Evolutionary conservation across 2,888 invertebrate genomes (phyloP).

Genomic region (Sminthurides aquaticus): DNA sequence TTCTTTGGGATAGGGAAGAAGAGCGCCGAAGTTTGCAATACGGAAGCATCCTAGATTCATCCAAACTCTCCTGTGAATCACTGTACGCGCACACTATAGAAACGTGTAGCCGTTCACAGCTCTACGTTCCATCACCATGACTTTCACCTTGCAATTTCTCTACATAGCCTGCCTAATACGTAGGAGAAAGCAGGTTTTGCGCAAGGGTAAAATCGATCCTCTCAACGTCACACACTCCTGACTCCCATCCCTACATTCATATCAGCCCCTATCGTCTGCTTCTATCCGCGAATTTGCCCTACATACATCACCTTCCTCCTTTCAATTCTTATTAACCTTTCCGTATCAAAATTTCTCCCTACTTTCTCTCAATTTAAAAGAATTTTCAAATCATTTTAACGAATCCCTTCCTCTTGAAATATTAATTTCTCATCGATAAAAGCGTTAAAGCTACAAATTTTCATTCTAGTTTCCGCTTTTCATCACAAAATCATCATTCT

Average conservation of each 20-base stretch:
- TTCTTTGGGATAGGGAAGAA: background rate
- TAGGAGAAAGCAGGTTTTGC: background rate
- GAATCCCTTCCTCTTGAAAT: background rate
- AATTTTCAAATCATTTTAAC: no score
- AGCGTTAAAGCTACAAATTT: background rate
- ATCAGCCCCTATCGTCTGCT: background rate
- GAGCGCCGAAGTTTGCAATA: background rate
- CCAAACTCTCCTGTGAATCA: no score
- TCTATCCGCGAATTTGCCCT: no score
- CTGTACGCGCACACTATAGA: no score
- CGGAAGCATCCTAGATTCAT: no score
- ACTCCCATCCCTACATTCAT: background rate
- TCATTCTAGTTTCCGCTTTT: no score
- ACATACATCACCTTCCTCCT: background rate
- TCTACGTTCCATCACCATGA: background rate
- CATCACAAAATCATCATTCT: conserved; percentile 24
- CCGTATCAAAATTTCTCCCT: no score
- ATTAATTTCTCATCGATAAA: background rate
- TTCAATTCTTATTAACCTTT: background rate
- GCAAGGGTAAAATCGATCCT: conserved; percentile 17
- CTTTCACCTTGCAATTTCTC: background rate
- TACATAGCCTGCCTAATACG: background rate
- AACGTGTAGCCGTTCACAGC: no score
- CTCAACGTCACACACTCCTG: conserved; percentile 15
- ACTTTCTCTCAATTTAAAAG: no score